Evolutionary conservation across 2,888 invertebrate genomes (phyloP).

Genomic region (Limnephilus marmoratus): DNA sequence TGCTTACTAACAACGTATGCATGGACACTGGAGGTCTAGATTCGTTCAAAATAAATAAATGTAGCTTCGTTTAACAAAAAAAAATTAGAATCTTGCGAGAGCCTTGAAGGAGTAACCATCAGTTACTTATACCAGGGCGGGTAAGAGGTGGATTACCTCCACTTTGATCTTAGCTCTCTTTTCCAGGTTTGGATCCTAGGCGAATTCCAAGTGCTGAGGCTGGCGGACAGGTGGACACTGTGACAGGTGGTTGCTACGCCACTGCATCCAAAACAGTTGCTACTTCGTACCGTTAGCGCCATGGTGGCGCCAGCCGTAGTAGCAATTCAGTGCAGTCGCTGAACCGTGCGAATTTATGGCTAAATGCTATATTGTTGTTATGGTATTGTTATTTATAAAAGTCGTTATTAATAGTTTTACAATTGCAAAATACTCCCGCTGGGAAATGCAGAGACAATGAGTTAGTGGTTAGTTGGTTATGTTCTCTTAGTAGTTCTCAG

Average conservation of each 20-base stretch:
- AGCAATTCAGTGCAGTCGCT: background rate
- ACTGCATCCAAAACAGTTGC: background rate
- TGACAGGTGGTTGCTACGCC: background rate
- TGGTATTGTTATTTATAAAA: background rate
- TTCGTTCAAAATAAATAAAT: no score
- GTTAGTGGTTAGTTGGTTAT: no score
- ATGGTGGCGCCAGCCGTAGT: background rate
- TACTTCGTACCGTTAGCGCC: constrained; percentile 17
- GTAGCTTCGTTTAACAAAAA: no score
- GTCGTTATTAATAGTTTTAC: background rate
- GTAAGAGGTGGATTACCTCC: no score
- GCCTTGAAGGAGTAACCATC: no score
- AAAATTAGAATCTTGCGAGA: no score
- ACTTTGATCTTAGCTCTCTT: no score
- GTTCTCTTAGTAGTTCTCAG: no score
- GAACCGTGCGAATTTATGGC: constrained; percentile 4
- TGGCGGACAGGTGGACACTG: background rate
- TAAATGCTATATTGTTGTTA: background rate
- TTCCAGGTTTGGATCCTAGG: no score
- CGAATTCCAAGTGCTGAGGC: background rate
- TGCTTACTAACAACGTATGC: no score
- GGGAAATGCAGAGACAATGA: background rate
- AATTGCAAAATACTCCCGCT: background rate
- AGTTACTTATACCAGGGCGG: no score
- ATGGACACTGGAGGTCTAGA: no score